A percentile compares a stretch with the other conserved stretches of the same genome.
These are phyloP conservation scores for Bombus huntii DNA, from an alignment of 1,140 invertebrate genomes.

Conservation along the genomic window DNA sequence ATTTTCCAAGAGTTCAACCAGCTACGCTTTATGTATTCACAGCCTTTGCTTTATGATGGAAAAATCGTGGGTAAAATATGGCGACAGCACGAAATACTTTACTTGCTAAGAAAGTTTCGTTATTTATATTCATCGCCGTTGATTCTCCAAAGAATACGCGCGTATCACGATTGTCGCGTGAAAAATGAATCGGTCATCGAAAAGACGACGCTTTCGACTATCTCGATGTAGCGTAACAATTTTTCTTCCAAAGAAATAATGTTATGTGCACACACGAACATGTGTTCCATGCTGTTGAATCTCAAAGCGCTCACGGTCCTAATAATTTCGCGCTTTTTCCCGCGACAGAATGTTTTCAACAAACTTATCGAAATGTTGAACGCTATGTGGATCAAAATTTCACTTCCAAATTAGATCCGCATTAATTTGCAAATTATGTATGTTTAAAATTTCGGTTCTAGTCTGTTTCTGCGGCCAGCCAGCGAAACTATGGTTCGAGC, in stretches of 20 bases:
- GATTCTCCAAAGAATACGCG: not conserved
- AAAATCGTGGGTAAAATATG: not conserved
- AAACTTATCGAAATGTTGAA: not conserved
- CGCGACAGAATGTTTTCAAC: not conserved
- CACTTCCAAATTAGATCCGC: conserved; percentile 25
- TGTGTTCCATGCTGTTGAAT: not conserved
- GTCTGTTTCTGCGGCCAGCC: not conserved
- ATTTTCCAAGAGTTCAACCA: conserved; percentile 17
- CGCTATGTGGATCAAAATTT: not conserved
- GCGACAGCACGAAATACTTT: not conserved
- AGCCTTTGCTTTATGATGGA: not conserved
- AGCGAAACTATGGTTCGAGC: not conserved
- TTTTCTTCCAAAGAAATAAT: not conserved
- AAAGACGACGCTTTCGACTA: not conserved
- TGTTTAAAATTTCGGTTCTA: not conserved
- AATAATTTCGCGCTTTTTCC: no score
- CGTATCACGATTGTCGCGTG: not conserved
- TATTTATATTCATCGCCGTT: not conserved
- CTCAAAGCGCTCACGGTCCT: not conserved
- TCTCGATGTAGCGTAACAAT: not conserved
- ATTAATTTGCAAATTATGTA: conserved; percentile 5
- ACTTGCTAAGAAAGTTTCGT: not conserved
- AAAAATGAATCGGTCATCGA: not conserved
- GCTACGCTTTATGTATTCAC: not conserved
- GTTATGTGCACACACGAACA: not conserved